phyloP scores from a whole-genome alignment of 2,888 invertebrate genomes.

The Drosophila lutescens region DNA sequence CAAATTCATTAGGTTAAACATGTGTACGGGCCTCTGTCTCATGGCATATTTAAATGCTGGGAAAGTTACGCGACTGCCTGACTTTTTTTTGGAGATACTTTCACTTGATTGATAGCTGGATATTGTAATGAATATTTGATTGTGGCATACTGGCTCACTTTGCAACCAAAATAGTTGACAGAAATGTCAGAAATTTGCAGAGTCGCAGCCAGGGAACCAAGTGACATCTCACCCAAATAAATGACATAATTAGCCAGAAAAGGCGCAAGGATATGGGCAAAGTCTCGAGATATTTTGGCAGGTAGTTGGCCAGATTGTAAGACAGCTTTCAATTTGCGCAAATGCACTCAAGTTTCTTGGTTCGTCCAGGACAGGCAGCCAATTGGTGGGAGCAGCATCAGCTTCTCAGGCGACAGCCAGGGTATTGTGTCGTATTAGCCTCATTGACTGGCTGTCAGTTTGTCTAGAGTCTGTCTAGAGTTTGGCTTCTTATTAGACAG shows the following conservation, averaged over 20 bases:
- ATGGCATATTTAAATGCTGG: constrained; percentile 31
- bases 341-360: constrained; percentile 67
- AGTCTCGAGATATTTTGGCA: constrained; percentile 43
- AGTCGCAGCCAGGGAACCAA: constrained; percentile 13
- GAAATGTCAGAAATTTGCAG: constrained; percentile 40
- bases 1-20: constrained; percentile 47
- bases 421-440: constrained; percentile 56
- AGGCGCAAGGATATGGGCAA: constrained; percentile 30
- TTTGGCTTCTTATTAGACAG: constrained; percentile 35
- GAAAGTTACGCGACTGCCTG: constrained; percentile 8
- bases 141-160: neutral
- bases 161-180: constrained; percentile 40
- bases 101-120: constrained; percentile 30
- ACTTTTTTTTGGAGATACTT: neutral
- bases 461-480: constrained; percentile 9
- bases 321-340: constrained; percentile 69
- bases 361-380: too few relatives aligned
- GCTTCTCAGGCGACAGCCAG: constrained; percentile 21
- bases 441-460: constrained; percentile 36
- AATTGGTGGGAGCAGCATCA: neutral
- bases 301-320: constrained; percentile 44
- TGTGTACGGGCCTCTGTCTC: constrained; percentile 24
- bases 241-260: constrained; percentile 62
- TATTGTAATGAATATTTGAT: constrained; percentile 32
- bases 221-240: constrained; percentile 26